phyloP scores from a whole-genome alignment of 1,140 invertebrate genomes.

The Drosophila ananassae region DNA sequence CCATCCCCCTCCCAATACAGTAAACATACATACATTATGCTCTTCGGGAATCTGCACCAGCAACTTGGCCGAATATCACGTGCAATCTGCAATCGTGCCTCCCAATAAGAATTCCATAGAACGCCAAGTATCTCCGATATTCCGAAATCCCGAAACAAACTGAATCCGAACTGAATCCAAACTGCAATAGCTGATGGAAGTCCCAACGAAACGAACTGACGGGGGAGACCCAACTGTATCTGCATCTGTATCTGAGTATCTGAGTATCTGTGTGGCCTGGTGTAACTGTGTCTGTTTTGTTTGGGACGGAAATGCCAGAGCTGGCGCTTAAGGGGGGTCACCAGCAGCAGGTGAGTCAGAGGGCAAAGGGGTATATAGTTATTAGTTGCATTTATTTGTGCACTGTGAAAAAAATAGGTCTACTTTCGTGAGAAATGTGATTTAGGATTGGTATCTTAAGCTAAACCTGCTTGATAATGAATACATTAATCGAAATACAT shows the following conservation, averaged over 20 bases:
- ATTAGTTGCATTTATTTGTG: constrained; percentile 11
- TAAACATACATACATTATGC: constrained; percentile 8
- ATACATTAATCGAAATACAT: too few species aligned
- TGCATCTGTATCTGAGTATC: constrained; percentile 28
- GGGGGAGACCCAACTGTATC: constrained; percentile 47
- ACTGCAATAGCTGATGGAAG: constrained; percentile 70
- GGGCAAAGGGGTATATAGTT: constrained; percentile 16
- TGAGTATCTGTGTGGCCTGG: constrained; percentile 19
- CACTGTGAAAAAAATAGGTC: constrained; percentile 9
- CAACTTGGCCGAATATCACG: neutral
- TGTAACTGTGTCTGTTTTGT: constrained; percentile 71
- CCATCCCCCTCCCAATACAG: neutral
- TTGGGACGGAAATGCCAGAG: constrained; percentile 75
- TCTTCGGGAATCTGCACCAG: constrained; percentile 6
- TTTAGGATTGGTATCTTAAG: too few species aligned
- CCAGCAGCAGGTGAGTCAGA: constrained; percentile 36
- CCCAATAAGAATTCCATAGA: neutral
- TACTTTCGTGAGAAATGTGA: too few species aligned
- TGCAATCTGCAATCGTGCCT: neutral
- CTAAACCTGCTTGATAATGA: too few species aligned
- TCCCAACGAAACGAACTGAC: constrained; percentile 27
- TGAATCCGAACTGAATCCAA: constrained; percentile 47
- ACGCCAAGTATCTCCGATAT: constrained; percentile 13
- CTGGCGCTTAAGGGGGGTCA: constrained; percentile 32
- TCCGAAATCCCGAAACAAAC: constrained; percentile 22